phyloP scores from a whole-genome alignment of 2,113 vertebrate species.

The Brachypteracias leptosomus region DNA sequence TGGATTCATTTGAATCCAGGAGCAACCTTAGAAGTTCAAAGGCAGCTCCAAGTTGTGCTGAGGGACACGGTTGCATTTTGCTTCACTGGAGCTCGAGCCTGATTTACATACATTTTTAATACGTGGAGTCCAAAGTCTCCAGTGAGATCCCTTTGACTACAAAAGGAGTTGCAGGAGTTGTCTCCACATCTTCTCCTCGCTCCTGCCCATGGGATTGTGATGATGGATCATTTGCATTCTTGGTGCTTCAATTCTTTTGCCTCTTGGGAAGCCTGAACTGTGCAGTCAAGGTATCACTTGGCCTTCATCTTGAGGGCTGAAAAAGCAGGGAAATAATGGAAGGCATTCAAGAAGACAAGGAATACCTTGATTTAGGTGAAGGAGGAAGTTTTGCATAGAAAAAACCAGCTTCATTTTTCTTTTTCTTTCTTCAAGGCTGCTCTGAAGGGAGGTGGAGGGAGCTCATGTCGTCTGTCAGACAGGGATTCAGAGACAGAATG shows the following conservation, averaged over 20 bases:
- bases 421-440: not conserved
- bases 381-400: not conserved
- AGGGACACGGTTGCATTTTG: rapidly evolving
- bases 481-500: not conserved
- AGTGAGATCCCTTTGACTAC: not conserved
- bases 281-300: not conserved
- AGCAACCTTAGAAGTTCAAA: not conserved
- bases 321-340: not conserved
- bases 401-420: not conserved
- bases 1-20: rapidly evolving
- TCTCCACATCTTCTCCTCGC: not conserved
- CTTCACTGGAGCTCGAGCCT: not conserved
- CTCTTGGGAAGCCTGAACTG: not conserved
- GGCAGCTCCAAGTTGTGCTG: not conserved
- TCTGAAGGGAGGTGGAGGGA: not conserved
- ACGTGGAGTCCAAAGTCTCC: rapidly evolving
- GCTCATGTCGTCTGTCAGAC: not conserved
- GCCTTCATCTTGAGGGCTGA: not conserved
- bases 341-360: not conserved
- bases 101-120: not conserved
- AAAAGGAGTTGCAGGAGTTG: not conserved
- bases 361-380: not conserved
- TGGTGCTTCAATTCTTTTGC: not conserved
- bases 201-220: rapidly evolving
- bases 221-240: not conserved